Evolutionary conservation across 2,888 invertebrate species (phyloP).

Genomic region (Cataglyphis altisquamis): DNA sequence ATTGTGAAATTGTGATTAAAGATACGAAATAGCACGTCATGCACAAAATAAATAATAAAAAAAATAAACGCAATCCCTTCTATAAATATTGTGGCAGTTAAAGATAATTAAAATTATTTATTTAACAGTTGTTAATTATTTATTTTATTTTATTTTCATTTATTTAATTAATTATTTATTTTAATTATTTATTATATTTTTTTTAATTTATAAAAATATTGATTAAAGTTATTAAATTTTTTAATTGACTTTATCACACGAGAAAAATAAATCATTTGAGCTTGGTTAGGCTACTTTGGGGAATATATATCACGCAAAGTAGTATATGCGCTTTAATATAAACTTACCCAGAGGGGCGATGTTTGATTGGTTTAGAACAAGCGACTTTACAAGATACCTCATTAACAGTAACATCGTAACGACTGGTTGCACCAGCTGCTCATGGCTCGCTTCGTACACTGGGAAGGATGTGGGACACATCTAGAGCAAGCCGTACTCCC

Average conservation of each 20-base stretch:
- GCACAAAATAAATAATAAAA: not conserved
- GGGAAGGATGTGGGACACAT: not conserved
- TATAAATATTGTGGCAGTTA: not conserved
- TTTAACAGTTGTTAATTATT: not conserved
- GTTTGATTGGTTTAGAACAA: conserved; percentile 11
- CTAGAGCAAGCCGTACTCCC: conserved; percentile 7
- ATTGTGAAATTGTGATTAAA: too few species aligned
- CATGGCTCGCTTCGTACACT: not conserved
- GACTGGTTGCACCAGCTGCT: conserved; percentile 38
- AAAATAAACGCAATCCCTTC: not conserved
- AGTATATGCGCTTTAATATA: not conserved
- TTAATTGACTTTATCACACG: not conserved
- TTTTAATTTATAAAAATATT: not conserved
- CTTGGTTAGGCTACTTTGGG: not conserved
- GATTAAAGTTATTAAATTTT: not conserved
- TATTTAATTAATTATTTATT: too few species aligned
- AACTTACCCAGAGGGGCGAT: not conserved
- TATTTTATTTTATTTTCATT: not conserved
- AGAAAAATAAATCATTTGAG: not conserved
- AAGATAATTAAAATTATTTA: not conserved
- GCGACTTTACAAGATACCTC: conserved; percentile 15
- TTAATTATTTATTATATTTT: not conserved
- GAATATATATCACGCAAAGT: not conserved
- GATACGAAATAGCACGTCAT: too few species aligned
- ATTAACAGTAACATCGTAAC: conserved; percentile 29